phyloP scores from a whole-genome alignment of 2,888 invertebrate genomes.

The Merodon equestris region DNA sequence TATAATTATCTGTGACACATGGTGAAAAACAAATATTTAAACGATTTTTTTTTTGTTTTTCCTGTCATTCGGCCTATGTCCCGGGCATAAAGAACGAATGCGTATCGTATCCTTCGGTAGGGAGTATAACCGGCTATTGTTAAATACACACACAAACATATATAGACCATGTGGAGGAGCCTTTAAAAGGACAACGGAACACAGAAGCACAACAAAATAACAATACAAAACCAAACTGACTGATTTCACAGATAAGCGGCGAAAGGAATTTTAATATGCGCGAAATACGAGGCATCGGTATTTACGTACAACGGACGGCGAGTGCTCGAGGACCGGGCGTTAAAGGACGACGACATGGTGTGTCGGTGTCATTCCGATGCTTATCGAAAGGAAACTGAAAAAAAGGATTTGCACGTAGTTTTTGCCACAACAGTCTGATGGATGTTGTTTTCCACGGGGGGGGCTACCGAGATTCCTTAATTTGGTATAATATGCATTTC shows the following conservation, averaged over 20 bases:
- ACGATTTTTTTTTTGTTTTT: constrained; percentile 18
- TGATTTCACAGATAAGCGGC: constrained; percentile 14
- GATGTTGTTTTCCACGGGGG: too few species aligned
- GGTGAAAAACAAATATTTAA: constrained; percentile 67
- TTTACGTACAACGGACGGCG: constrained; percentile 32
- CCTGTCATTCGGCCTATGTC: background rate
- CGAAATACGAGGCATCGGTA: background rate
- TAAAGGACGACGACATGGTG: background rate
- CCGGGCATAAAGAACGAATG: background rate
- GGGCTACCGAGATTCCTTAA: too few species aligned
- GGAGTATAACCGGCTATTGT: constrained; percentile 33
- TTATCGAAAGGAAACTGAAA: constrained; percentile 61
- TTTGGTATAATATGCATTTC: background rate
- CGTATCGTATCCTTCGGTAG: constrained; percentile 25
- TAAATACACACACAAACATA: constrained; percentile 17
- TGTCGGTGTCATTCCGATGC: constrained; percentile 44
- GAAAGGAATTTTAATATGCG: background rate
- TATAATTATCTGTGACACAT: constrained; percentile 68
- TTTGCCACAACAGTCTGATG: too few species aligned
- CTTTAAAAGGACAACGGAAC: constrained; percentile 12
- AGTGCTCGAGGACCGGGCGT: constrained; percentile 1
- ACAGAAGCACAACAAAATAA: constrained; percentile 17
- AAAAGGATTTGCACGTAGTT: constrained; percentile 30
- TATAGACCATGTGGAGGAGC: constrained; percentile 6
- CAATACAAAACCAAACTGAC: constrained; percentile 9